Conservation (phyloP, 2,797 vertebrate species). For the Gymnothorax javanicus region DNA sequence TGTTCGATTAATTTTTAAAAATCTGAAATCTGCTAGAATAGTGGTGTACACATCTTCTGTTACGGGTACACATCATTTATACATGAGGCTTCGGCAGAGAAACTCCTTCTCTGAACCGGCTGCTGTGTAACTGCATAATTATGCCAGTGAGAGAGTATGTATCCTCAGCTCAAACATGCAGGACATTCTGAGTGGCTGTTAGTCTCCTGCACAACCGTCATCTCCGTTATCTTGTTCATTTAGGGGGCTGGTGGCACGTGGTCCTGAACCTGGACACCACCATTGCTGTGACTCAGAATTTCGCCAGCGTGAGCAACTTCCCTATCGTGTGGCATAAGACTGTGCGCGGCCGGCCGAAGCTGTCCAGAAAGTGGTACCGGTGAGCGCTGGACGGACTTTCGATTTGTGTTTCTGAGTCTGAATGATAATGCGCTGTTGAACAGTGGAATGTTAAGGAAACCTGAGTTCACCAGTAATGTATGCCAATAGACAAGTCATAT, state of each 20-base stretch:
- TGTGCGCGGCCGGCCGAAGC: slow-evolving; percentile 80
- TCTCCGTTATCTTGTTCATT: background rate
- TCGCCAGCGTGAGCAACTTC: slow-evolving; percentile 83
- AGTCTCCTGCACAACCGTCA: slow-evolving; percentile 20
- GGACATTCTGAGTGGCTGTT: background rate
- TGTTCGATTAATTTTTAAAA: too few species aligned
- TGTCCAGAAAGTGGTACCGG: slow-evolving; percentile 85
- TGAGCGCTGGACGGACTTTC: slow-evolving; percentile 46
- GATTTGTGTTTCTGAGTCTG: background rate
- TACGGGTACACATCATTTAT: too few species aligned
- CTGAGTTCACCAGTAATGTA: background rate
- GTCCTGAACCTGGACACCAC: slow-evolving; percentile 94
- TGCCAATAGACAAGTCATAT: background rate
- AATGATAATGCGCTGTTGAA: background rate
- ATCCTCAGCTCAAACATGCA: background rate
- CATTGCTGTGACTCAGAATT: slow-evolving; percentile 90
- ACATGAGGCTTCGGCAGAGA: too few species aligned
- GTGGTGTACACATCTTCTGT: too few species aligned
- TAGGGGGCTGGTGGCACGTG: slow-evolving; percentile 98
- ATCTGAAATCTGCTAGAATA: too few species aligned
- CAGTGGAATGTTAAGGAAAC: background rate
- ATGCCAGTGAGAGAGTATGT: background rate
- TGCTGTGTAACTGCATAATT: too few species aligned
- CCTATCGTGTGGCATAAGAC: slow-evolving; percentile 86
- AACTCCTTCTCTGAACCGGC: too few species aligned